A percentile compares a stretch with the other conserved stretches of the same genome.
phyloP scores from a whole-genome alignment of 1,140 invertebrate genomes.

The Dryas iulia region DNA sequence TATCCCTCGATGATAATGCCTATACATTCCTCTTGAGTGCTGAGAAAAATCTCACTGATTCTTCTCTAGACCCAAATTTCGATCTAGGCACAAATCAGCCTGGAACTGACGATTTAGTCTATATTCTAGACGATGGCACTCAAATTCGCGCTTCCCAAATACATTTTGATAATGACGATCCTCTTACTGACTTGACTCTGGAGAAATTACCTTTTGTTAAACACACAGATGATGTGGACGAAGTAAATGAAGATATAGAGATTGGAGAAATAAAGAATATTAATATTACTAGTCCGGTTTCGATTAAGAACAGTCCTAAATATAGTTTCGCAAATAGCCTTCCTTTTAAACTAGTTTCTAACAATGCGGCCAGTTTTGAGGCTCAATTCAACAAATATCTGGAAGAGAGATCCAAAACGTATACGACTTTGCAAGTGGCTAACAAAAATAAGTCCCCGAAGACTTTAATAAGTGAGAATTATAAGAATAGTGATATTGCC shows the following conservation, averaged over 20 bases:
- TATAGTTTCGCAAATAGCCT: constrained; percentile 56
- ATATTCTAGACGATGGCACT: constrained; percentile 66
- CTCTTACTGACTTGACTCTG: constrained; percentile 52
- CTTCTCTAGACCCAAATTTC: constrained; percentile 28
- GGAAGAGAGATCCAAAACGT: constrained; percentile 52
- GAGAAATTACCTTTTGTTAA: constrained; percentile 68
- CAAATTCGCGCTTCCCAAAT: constrained; percentile 72
- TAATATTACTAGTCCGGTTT: constrained; percentile 60
- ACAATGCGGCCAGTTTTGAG: constrained; percentile 61
- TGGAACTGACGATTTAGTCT: constrained; percentile 49
- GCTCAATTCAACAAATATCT: constrained; percentile 64
- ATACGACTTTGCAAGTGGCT: constrained; percentile 31
- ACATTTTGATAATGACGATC: constrained; percentile 73
- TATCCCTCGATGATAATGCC: constrained; percentile 60
- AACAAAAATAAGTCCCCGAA: constrained; percentile 49
- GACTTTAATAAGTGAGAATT: constrained; percentile 50
- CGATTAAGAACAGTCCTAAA: constrained; percentile 49
- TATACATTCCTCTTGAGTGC: constrained; percentile 60
- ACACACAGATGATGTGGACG: constrained; percentile 44
- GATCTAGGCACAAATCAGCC: constrained; percentile 39
- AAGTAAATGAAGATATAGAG: constrained; percentile 38
- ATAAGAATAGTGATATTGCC: constrained; percentile 50
- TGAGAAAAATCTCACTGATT: constrained; percentile 41
- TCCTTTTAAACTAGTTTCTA: constrained; percentile 64
- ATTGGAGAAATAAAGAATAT: constrained; percentile 46